These are phyloP conservation scores for Butorides virescens DNA, from an alignment of 2,113 vertebrate species.

Conservation along the genomic window DNA sequence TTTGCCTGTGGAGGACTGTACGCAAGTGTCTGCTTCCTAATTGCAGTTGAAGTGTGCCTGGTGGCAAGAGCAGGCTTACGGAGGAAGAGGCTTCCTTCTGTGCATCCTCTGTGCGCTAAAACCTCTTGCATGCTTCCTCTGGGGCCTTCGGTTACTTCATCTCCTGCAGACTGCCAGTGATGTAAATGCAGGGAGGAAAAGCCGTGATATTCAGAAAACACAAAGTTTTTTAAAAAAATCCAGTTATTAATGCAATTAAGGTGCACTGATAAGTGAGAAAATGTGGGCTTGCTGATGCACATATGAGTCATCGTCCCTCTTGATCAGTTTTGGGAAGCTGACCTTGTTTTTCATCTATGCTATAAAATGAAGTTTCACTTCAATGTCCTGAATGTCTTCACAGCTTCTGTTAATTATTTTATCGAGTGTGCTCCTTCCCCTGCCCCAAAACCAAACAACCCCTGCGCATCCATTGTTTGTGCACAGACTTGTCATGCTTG, in stretches of 20 bases:
- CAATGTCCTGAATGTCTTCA: not conserved
- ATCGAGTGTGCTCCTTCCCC: not conserved
- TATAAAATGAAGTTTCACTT: not conserved
- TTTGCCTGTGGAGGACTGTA: not conserved
- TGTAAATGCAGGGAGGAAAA: not conserved
- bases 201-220: not conserved
- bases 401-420: not conserved
- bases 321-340: not conserved
- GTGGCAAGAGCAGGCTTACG: not conserved
- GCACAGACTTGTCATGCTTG: not conserved
- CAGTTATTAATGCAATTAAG: not conserved
- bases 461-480: not conserved
- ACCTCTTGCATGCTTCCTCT: not conserved
- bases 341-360: not conserved
- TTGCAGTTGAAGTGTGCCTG: not conserved
- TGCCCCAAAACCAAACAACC: not conserved
- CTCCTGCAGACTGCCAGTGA: not conserved
- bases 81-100: not conserved
- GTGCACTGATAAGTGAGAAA: not conserved
- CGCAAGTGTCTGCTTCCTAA: fast-evolving
- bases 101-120: not conserved
- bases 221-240: not conserved
- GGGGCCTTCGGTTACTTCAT: not conserved
- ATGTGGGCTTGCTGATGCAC: not conserved
- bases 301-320: not conserved